phyloP scores from a whole-genome alignment of 2,888 invertebrate species.

The Abrostola tripartita region DNA sequence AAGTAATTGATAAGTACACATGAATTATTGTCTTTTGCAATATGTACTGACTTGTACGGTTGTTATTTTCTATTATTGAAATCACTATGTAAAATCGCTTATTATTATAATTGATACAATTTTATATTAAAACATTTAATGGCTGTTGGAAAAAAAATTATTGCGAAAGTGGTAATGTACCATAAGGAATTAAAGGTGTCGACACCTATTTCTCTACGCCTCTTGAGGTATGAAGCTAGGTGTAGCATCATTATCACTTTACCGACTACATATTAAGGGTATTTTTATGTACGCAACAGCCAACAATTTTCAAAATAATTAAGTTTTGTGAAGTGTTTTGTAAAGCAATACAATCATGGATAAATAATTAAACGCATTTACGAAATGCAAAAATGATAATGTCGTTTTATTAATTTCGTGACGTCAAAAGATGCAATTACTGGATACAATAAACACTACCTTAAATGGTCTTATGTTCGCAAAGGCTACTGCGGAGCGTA shows the following conservation, averaged over 20 bases:
- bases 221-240: neutral
- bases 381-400: constrained; percentile 46
- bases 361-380: constrained; percentile 56
- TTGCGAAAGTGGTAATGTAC: neutral
- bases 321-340: constrained; percentile 61
- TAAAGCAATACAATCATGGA: constrained; percentile 46
- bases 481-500: no score
- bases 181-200: no score
- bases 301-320: constrained; percentile 31
- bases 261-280: constrained; percentile 7
- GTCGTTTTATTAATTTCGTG: constrained; percentile 15
- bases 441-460: no score
- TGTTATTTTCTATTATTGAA: constrained; percentile 40
- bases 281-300: constrained; percentile 25
- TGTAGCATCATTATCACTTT: neutral
- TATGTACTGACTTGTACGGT: constrained; percentile 26
- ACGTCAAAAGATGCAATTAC: no score
- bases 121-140: constrained; percentile 52
- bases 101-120: constrained; percentile 31
- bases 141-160: constrained; percentile 43
- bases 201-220: no score
- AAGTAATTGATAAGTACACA: constrained; percentile 57
- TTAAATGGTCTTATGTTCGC: no score
- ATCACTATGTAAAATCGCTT: constrained; percentile 28
- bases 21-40: constrained; percentile 31